Percentiles rank a stretch among this genome's conserved stretches.
These are phyloP conservation scores for Cettia cetti DNA, from an alignment of 2,113 vertebrate species.

Conservation along the genomic window DNA sequence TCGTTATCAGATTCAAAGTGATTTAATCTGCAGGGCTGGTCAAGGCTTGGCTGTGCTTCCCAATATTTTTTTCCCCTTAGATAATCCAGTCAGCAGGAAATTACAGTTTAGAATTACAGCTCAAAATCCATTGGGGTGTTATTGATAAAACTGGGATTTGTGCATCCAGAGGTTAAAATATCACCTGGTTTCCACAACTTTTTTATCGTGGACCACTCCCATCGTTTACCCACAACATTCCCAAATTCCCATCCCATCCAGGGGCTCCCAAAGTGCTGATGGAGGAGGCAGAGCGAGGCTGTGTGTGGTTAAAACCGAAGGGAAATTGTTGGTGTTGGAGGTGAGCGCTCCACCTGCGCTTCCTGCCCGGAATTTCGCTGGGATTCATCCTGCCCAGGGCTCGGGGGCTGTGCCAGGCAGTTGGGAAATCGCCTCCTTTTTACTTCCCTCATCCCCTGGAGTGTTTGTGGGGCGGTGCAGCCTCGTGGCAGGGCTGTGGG, in stretches of 20 bases:
- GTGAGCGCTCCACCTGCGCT: background rate
- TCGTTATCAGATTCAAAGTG: background rate
- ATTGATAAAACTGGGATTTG: background rate
- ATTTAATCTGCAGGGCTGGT: background rate
- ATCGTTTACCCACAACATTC: rapidly evolving
- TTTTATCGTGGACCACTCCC: background rate
- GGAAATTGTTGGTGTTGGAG: rapidly evolving
- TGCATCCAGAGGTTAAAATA: background rate
- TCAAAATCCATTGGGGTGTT: rapidly evolving
- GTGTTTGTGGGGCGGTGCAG: background rate
- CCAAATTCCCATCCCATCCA: rapidly evolving
- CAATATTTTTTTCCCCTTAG: background rate
- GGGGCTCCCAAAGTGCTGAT: rapidly evolving
- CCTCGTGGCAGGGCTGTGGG: background rate
- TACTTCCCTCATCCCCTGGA: rapidly evolving
- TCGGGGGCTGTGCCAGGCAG: background rate
- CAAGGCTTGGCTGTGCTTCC: background rate
- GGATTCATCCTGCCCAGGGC: background rate
- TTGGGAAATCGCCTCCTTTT: background rate
- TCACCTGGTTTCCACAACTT: rapidly evolving
- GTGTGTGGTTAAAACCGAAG: rapidly evolving
- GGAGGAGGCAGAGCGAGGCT: background rate
- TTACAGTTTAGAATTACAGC: background rate
- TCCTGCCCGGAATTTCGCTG: background rate
- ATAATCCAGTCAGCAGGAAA: background rate